Percentiles rank a stretch among this genome's conserved stretches.
Evolutionary conservation across 2,113 vertebrate species (phyloP).

Genomic region (Entelurus aequoreus): DNA sequence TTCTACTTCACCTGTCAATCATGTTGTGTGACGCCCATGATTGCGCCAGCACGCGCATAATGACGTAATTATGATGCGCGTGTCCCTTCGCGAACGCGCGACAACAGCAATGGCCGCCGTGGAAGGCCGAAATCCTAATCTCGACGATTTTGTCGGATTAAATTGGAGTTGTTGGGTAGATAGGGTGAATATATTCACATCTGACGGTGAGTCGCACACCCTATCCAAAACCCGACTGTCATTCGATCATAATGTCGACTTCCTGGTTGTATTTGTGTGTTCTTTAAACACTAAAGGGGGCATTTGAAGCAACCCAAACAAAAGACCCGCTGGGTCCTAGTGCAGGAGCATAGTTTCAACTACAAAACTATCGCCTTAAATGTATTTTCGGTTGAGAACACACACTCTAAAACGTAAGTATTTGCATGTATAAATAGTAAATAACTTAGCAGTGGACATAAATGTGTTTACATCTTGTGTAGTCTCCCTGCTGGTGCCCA

Average conservation of each 20-base stretch:
- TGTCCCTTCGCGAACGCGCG: slow-evolving; percentile 77
- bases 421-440: too few relatives aligned
- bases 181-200: slow-evolving; percentile 62
- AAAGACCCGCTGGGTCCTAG: slow-evolving; percentile 83
- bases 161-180: slow-evolving; percentile 84
- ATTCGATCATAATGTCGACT: neutral
- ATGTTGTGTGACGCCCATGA: too few relatives aligned
- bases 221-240: neutral
- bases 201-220: slow-evolving; percentile 74
- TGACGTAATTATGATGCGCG: slow-evolving; percentile 48
- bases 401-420: neutral
- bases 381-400: neutral
- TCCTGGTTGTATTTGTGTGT: slow-evolving; percentile 32
- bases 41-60: neutral
- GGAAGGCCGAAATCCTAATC: slow-evolving; percentile 80
- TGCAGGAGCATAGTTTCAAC: slow-evolving; percentile 39
- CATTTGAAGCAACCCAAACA: slow-evolving; percentile 73
- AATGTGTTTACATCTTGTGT: too few relatives aligned
- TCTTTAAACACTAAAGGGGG: slow-evolving; percentile 21
- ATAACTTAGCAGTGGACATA: too few relatives aligned
- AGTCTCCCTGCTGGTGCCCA: too few relatives aligned
- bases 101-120: slow-evolving; percentile 83
- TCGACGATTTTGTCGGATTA: slow-evolving; percentile 84
- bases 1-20: too few relatives aligned
- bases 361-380: neutral